phyloP scores from a whole-genome alignment of 2,888 invertebrate species.

The Autographa pulchrina region DNA sequence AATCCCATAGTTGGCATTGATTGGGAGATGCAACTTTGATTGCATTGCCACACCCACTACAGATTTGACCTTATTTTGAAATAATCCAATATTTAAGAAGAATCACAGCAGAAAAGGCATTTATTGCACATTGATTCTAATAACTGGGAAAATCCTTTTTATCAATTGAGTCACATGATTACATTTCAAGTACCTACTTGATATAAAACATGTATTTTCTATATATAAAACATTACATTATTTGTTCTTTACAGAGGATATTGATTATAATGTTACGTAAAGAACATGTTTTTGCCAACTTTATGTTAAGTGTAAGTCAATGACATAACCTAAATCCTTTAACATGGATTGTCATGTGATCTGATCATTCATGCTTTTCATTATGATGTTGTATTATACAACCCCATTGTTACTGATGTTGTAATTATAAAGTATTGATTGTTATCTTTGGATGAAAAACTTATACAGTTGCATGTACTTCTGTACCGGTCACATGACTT shows the following conservation, averaged over 20 bases:
- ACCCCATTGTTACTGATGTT: conserved; percentile 28
- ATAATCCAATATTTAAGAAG: background rate
- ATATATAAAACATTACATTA: background rate
- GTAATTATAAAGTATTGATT: conserved; percentile 27
- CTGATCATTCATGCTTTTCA: conserved; percentile 19
- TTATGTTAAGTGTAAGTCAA: background rate
- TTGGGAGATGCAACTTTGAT: background rate
- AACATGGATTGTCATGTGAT: conserved; percentile 48
- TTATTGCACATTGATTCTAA: background rate
- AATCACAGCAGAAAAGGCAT: background rate
- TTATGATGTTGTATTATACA: conserved; percentile 22
- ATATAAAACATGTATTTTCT: background rate
- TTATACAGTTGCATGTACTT: conserved; percentile 10
- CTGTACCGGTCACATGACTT: conserved; percentile 30
- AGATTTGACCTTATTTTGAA: conserved; percentile 1
- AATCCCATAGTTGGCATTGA: conserved; percentile 7
- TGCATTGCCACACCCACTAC: conserved; percentile 33
- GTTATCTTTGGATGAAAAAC: conserved; percentile 15
- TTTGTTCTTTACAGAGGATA: background rate
- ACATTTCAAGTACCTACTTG: background rate
- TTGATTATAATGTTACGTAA: background rate
- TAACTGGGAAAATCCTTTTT: background rate
- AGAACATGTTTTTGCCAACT: background rate
- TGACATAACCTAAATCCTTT: conserved; percentile 5
- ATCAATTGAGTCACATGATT: conserved; percentile 7